Base-by-base conservation (phyloP, 2,888 invertebrate species). In the Ypsolopha sequella region DNA sequence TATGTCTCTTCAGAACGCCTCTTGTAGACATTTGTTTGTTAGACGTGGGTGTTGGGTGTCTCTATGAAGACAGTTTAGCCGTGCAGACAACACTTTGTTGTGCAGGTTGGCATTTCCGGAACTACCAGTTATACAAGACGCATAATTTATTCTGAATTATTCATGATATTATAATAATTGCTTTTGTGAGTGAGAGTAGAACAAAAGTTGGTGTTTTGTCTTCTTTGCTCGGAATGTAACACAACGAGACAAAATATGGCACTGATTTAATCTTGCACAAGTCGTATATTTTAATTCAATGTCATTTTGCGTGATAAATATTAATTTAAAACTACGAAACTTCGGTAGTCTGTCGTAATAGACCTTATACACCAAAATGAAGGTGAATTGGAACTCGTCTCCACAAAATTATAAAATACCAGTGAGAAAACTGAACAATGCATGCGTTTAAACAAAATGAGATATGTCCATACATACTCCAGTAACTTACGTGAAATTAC, bases 11-110 rank as follows among this genome's bases (percentile, higher is more conserved):
- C 48, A 24, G 24, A 24, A 8, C 44, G 43, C 50, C 45, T 39
- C 34, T 51, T 51, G 53, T 51, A 47, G 51, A 49, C 14, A 51
- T 51, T 51, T 51, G 54, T 45, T 14, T 51, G 41, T 34, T 35
- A 46, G 41, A 49, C 41, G 52, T 35, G 6, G n/a, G 39, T 47
- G 50, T 53, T 55, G 48, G 55, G 55, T 48, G 52, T 50, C 14
- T 46, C 36, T 44, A 33, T 44, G 51, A 38, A 51, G 51, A 53
- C 51, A 50, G 41, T 47, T 50, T 48, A 48, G 48, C 55, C 48
- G 53, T 50, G 36, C 49, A 46, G 47, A 38, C 8, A 6, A n/a
- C 38, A 6, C n/a, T 6, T 38, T 2, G 38, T 38, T 2, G 11
- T 39, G 36, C 47, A 47, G 47, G 47, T 47, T 47, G 8, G 45